Evolutionary conservation across 2,113 vertebrate species (phyloP).

Genomic region (Trematocara unimaculatum): DNA sequence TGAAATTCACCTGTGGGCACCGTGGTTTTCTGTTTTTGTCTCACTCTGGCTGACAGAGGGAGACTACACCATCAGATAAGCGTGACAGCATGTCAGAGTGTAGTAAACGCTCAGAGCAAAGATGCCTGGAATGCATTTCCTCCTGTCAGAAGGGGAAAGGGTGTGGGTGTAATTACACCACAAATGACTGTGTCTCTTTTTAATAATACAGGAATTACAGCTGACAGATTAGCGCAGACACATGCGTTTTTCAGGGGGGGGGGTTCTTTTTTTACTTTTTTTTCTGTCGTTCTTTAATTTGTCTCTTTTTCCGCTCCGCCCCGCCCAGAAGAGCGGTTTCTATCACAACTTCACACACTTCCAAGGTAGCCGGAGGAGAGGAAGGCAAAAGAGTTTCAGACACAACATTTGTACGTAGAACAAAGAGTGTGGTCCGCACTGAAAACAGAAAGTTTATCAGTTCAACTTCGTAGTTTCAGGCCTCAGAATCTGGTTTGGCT

Average conservation of each 20-base stretch:
- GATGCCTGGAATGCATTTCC: constrained; percentile 11
- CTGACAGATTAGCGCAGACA: not conserved
- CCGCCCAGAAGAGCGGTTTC: not conserved
- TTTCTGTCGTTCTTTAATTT: not conserved
- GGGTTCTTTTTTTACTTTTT: not conserved
- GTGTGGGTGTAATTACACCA: constrained; percentile 45
- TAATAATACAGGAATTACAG: constrained; percentile 30
- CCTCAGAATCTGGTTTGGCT: not conserved
- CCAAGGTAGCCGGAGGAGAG: not conserved
- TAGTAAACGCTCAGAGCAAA: not conserved
- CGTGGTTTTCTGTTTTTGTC: not conserved
- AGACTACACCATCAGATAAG: not conserved
- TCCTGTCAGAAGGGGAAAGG: not conserved
- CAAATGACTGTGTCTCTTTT: constrained; percentile 22
- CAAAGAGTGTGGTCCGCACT: not conserved
- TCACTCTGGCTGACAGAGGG: not conserved
- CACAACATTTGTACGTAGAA: not conserved
- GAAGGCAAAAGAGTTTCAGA: not conserved
- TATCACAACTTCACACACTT: not conserved
- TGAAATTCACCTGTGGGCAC: not conserved
- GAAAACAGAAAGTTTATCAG: not conserved
- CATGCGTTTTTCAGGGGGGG: not conserved
- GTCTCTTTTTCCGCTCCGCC: not conserved
- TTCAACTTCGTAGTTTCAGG: not conserved
- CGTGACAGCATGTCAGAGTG: not conserved